These are phyloP conservation scores for Centropus unirufus DNA, from an alignment of 2,113 vertebrate species.

Conservation along the genomic window DNA sequence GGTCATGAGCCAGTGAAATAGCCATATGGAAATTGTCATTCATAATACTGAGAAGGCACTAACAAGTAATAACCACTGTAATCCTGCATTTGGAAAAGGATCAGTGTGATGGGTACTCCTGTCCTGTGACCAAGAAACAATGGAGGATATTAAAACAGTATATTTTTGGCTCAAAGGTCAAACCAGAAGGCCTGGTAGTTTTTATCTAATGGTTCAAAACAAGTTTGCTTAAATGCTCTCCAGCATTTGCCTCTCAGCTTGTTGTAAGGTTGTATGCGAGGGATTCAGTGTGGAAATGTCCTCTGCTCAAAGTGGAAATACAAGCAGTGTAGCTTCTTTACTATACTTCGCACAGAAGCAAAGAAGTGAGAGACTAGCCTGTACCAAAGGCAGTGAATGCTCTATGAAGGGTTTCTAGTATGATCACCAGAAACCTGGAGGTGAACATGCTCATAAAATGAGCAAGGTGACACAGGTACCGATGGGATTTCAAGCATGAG, in stretches of 20 bases:
- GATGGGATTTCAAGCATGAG: neutral
- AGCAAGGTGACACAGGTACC: neutral
- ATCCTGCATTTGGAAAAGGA: neutral
- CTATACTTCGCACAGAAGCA: accelerated
- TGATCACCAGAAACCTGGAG: neutral
- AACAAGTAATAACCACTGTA: neutral
- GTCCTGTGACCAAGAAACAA: neutral
- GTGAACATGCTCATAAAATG: neutral
- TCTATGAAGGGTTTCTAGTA: neutral
- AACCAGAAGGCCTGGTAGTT: neutral
- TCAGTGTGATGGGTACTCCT: neutral
- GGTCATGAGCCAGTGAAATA: neutral
- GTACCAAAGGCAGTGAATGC: neutral
- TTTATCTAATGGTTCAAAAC: neutral
- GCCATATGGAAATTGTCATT: neutral
- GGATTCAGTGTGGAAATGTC: neutral
- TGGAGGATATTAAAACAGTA: neutral
- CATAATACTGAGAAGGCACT: neutral
- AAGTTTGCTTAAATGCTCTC: neutral
- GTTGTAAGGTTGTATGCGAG: accelerated
- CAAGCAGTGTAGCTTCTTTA: neutral
- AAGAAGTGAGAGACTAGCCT: accelerated
- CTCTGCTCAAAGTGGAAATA: neutral
- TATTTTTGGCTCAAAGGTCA: neutral
- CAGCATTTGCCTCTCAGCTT: neutral